These are phyloP conservation scores for Lithobates sylvaticus DNA, from an alignment of 2,797 vertebrate species.

Conservation along the genomic window DNA sequence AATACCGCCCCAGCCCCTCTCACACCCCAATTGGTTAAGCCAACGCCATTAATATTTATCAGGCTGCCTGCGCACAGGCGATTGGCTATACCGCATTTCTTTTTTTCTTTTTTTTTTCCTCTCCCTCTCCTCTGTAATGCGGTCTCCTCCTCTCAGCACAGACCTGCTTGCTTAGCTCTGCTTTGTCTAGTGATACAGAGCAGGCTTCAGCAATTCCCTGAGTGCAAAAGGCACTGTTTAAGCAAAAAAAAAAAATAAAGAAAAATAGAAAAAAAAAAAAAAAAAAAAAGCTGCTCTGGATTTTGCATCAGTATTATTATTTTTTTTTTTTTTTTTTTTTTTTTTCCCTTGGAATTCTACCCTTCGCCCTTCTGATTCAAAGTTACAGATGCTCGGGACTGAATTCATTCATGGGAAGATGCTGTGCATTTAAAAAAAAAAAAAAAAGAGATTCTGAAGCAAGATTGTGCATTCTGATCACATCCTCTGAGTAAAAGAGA, in stretches of 20 bases:
- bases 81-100: conserved; percentile 14
- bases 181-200: conserved; percentile 56
- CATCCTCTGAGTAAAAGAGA: neutral
- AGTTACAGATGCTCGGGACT: conserved; percentile 37
- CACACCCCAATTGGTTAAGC: conserved; percentile 40
- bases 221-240: conserved; percentile 34
- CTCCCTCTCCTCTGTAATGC: conserved; percentile 20
- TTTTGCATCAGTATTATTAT: neutral
- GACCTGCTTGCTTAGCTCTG: conserved; percentile 45
- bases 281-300: conserved; percentile 9
- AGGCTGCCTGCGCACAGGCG: conserved; percentile 16
- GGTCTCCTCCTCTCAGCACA: conserved; percentile 40
- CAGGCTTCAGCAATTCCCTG: conserved; percentile 41
- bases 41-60: conserved; percentile 45
- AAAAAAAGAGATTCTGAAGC: neutral
- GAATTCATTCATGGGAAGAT: conserved; percentile 35
- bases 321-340: neutral
- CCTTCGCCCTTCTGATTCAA: neutral
- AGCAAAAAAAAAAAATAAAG: neutral
- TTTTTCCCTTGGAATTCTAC: conserved; percentile 8
- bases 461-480: conserved; percentile 6
- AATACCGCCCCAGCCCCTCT: conserved; percentile 36
- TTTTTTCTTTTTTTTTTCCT: no score
- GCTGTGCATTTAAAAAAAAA: neutral
- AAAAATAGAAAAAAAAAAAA: neutral